Conservation (phyloP, 1,140 invertebrate genomes). For the Drosophila nasuta region DNA sequence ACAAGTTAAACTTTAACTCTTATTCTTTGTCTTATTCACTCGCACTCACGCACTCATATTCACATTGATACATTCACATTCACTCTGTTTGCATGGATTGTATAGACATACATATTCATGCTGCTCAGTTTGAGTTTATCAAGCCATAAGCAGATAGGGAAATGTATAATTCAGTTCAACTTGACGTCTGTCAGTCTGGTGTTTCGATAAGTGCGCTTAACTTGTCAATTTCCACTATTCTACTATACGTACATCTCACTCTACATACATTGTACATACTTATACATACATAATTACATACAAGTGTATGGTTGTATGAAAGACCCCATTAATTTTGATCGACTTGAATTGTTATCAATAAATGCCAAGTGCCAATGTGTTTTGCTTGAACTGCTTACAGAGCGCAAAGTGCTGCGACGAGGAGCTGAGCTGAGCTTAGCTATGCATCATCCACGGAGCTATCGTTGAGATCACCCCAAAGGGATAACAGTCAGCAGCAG, state of each 20-base stretch:
- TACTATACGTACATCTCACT: conserved; percentile 1
- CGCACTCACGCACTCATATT: neutral
- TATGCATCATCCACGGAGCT: conserved; percentile 39
- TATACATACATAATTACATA: neutral
- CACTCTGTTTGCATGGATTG: conserved; percentile 34
- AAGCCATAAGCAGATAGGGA: conserved; percentile 16
- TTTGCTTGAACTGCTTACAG: conserved; percentile 22
- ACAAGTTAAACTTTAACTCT: conserved; percentile 31
- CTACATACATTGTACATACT: neutral
- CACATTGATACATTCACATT: too few species aligned
- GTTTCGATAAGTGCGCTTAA: conserved; percentile 45
- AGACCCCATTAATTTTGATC: conserved; percentile 9
- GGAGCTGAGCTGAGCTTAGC: conserved; percentile 47
- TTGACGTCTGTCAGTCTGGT: conserved; percentile 46
- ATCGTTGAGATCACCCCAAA: conserved; percentile 36
- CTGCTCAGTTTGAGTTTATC: conserved; percentile 1
- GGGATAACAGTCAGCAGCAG: conserved; percentile 2
- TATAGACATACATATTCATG: conserved; percentile 1
- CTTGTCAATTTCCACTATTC: conserved; percentile 30
- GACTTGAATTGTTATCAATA: conserved; percentile 10
- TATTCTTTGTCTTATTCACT: conserved; percentile 10
- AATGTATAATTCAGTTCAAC: conserved; percentile 33
- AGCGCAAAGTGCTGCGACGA: conserved; percentile 13
- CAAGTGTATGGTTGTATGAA: neutral
- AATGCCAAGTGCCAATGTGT: conserved; percentile 13